phyloP scores from a whole-genome alignment of 1,140 invertebrate genomes.

The Caerostris extrusa region DNA sequence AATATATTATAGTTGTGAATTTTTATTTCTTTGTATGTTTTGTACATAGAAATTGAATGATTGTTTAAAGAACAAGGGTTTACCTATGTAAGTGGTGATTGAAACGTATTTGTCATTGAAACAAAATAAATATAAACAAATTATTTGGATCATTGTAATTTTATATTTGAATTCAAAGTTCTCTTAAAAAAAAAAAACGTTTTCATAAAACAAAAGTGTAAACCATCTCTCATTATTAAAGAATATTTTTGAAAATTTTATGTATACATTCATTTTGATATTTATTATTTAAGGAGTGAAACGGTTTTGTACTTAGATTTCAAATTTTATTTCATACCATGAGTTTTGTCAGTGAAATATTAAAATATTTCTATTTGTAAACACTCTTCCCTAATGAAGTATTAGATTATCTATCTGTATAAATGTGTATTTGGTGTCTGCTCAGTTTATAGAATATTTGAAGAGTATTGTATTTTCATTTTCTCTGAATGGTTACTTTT shows the following conservation, averaged over 20 bases:
- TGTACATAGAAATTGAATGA: background rate
- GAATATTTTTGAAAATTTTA: constrained; percentile 4
- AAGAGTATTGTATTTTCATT: too few species aligned
- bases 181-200: background rate
- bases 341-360: background rate
- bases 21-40: background rate
- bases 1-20: background rate
- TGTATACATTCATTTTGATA: constrained; percentile 11
- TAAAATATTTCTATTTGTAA: background rate
- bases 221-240: background rate
- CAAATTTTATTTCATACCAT: background rate
- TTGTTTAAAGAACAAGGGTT: background rate
- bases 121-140: background rate
- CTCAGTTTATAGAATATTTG: background rate
- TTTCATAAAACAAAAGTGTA: background rate
- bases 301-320: background rate
- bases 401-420: background rate
- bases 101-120: background rate
- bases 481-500: too few species aligned
- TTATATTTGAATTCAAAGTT: background rate
- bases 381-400: background rate
- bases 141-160: background rate
- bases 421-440: background rate
- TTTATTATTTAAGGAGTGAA: background rate
- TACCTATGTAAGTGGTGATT: background rate